Evolutionary conservation across 1,140 invertebrate species (phyloP), one percentile per base, ranked within the genome.

Genomic region (Diploscapter pachys): DNA sequence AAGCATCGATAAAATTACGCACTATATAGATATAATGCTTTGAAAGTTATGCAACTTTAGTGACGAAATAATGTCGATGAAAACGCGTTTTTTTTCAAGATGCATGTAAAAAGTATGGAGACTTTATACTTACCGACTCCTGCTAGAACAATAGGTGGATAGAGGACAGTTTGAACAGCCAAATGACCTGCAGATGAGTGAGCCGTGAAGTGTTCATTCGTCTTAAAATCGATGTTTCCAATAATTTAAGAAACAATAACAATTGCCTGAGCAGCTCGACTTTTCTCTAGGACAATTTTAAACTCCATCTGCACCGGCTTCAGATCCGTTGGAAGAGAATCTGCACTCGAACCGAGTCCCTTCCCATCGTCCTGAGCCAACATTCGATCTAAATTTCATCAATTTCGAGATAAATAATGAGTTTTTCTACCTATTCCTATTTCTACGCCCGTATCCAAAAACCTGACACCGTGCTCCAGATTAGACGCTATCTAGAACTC

Each of bases 301-400:
- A 79, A 79, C 56, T 76, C 57, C 65, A 79, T 75, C 13, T 78
- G 63, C 6, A 79, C 78, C n/a, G 78, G 78, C 50, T 68, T 61
- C 49, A 78, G 62, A 55, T 79, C 78, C n/a, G 57, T 71, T 9
- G 77, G 78, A 59, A 75, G 55, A 8, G 67, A 52, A 63, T 79
- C 75, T 52, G 61, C 86, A 3, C 93, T 93, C 87, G 97, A 93
- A 13, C 91, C 91, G 49, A 96, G 86, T 4, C 95, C 95, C 74
- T 94, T 88, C 85, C 95, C 93, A 87, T 98, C 96, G 87, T 98
- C 96, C 86, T 94, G 92, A 76, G 91, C 91, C 72, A 98, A 87
- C 78, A 92, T 89, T 6, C 95, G 89, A 87, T 98, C 95, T 91
- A 6, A 93, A 82, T 48, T 59, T 11, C 13, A 48, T 8, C 49